Evolutionary conservation across 2,797 vertebrate genomes (phyloP), one percentile per base, ranked within the genome.

Genomic region (Chaenodraco wilsoni): DNA sequence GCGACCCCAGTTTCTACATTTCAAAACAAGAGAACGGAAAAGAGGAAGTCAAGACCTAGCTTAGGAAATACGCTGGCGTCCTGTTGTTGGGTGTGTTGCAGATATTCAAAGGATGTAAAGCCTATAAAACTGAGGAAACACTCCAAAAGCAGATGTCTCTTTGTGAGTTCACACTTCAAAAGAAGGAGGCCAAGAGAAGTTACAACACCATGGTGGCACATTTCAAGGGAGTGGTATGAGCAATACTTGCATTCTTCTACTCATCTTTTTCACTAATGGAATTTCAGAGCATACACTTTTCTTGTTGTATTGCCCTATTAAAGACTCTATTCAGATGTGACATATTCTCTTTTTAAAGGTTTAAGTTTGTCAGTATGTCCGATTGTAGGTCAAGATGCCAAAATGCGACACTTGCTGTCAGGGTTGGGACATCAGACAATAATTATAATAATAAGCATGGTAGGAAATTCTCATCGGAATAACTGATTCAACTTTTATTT

Each of bases 41-140:
- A 58, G 59, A 84, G 83, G 87, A 90, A 87, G 70, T 74, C 65
- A 73, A 82, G 79, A 82, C 46, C 52, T 43, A 83, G 69, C 31
- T 31, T 23, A 74, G 89, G 91, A 91, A 92, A 88, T 55, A 74
- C 59, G 27, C 78, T 1, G 31, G 72, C 54, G 33, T 91, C 90
- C 86, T 91, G 85, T 88, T 91, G 79, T 81, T 86, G 84, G 72
- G 57, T 74, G 74, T 79, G 63, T 27, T 50, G 45, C 60, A 66
- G 60, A 78, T 3, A 74, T 71, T 79, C 75, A 83, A 56, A 78
- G 76, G 65, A 74, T 55, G 55, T 31, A 50, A 77, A 58, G 14
- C 37, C 33, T 44, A 27, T 63, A 70, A 74, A 37, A 21, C 27
- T 57, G 60, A 65, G 62, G 69, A 81, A 88, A 69, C n/a, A 19